These are phyloP conservation scores for Sebastes itinus DNA, from an alignment of 2,797 vertebrate genomes.

Conservation along the genomic window DNA sequence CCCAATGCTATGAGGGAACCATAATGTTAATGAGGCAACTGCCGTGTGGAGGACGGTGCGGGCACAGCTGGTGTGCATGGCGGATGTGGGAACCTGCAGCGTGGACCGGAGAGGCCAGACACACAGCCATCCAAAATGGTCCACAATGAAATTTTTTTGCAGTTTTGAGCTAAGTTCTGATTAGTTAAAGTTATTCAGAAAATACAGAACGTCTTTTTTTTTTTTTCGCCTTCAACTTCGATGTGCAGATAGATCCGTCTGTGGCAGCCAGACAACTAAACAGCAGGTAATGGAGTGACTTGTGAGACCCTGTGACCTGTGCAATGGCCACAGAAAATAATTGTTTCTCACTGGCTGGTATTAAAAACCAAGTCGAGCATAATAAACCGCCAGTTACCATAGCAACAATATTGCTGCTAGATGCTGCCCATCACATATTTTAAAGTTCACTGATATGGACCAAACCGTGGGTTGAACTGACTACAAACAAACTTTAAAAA, in stretches of 20 bases:
- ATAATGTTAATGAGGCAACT: too few species aligned
- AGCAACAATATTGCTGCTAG: neutral
- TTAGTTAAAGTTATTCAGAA: too few species aligned
- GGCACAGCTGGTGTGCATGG: too few species aligned
- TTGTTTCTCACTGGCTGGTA: neutral
- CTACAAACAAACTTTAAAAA: neutral
- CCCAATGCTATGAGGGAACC: too few species aligned
- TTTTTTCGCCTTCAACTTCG: neutral
- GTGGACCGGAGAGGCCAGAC: too few species aligned
- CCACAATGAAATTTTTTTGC: neutral
- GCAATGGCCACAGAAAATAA: neutral
- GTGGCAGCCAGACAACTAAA: neutral
- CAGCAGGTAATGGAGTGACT: neutral
- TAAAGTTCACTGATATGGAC: neutral
- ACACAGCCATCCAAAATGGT: too few species aligned
- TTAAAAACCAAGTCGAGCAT: neutral
- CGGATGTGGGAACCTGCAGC: too few species aligned
- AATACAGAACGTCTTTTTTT: neutral
- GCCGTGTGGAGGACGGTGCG: too few species aligned
- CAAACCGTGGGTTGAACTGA: neutral
- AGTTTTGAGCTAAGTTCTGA: neutral
- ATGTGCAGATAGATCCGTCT: neutral
- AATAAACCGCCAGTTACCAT: neutral
- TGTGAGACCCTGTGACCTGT: neutral
- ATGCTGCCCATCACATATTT: neutral